Evolutionary conservation across 2,888 invertebrate genomes (phyloP).

Genomic region (Lapara coniferarum): DNA sequence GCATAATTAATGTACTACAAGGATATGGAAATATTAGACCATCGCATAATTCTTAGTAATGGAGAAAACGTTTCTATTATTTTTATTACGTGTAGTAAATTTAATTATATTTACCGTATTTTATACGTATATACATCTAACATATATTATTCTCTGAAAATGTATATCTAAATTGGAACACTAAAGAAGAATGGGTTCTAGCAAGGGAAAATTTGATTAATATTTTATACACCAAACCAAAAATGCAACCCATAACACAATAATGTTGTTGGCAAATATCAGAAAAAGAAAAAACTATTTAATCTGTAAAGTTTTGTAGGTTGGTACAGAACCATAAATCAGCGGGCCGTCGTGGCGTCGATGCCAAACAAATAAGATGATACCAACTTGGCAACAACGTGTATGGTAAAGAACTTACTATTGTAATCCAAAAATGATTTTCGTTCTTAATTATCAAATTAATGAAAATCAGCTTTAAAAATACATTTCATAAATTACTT

Average conservation of each 20-base stretch:
- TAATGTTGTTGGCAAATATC: constrained; percentile 52
- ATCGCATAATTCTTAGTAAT: too few species aligned
- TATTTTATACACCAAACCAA: constrained; percentile 14
- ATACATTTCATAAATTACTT: background rate
- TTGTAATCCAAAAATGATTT: constrained; percentile 20
- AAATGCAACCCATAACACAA: constrained; percentile 42
- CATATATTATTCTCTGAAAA: background rate
- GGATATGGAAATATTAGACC: too few species aligned
- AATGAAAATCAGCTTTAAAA: background rate
- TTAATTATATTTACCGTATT: too few species aligned
- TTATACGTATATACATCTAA: too few species aligned
- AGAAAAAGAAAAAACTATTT: constrained; percentile 74
- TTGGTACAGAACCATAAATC: constrained; percentile 74
- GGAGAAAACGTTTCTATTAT: too few species aligned
- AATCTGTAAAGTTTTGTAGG: constrained; percentile 80
- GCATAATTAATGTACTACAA: too few species aligned
- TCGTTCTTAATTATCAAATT: background rate
- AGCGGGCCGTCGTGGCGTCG: constrained; percentile 69
- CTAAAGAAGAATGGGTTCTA: background rate
- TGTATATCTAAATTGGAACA: background rate
- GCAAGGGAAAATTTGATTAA: background rate
- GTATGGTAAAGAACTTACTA: constrained; percentile 35
- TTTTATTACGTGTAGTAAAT: too few species aligned
- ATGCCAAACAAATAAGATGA: constrained; percentile 82
- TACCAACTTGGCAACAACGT: constrained; percentile 78